Evolutionary conservation across 2,113 vertebrate genomes (phyloP).

Genomic region (Syrrhaptes paradoxus): DNA sequence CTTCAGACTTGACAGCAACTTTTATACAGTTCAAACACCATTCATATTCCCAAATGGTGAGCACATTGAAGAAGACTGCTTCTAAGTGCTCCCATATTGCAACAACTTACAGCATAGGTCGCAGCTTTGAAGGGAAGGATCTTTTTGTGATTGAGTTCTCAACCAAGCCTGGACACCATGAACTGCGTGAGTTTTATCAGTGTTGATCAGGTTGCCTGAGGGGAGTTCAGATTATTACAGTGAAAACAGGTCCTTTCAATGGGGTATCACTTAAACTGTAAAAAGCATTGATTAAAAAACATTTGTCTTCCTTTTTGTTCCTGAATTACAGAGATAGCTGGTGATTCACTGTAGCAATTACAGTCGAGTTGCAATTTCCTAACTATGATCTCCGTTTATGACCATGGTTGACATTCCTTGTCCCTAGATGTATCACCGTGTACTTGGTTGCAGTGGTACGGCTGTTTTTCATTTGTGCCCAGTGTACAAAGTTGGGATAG

Average conservation of each 20-base stretch:
- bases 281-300: background rate
- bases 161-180: slow-evolving; percentile 89
- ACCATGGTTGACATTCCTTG: background rate
- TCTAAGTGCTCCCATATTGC: slow-evolving; percentile 88
- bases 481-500: background rate
- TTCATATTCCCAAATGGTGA: slow-evolving; percentile 89
- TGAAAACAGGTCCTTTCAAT: background rate
- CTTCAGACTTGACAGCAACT: slow-evolving; percentile 76
- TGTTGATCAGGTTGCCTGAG: background rate
- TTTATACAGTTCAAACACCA: slow-evolving; percentile 90
- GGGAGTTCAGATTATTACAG: background rate
- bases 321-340: background rate
- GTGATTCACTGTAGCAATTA: background rate
- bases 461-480: background rate
- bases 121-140: slow-evolving; percentile 90
- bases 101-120: slow-evolving; percentile 91
- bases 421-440: background rate
- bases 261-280: background rate
- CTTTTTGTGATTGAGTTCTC: slow-evolving; percentile 94
- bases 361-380: background rate
- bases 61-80: slow-evolving; percentile 84
- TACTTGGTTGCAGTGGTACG: background rate
- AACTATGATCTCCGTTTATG: background rate
- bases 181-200: slow-evolving; percentile 83
- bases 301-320: background rate